Conservation (phyloP, 2,113 vertebrate species). For the Oryzias javanicus region DNA sequence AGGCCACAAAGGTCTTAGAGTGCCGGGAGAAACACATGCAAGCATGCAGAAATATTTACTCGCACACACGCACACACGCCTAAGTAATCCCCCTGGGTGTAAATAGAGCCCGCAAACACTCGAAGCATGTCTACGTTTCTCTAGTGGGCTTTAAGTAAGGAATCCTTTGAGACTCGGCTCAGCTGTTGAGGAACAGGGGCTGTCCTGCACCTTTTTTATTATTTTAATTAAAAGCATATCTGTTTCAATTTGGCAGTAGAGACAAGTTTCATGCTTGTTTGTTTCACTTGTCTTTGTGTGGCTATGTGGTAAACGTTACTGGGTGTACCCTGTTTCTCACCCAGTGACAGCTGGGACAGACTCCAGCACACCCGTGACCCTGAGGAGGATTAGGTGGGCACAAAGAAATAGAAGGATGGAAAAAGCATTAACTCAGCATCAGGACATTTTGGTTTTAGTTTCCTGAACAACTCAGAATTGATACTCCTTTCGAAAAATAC, state of each 20-base stretch:
- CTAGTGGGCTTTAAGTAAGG: slow-evolving; percentile 51
- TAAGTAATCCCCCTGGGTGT: slow-evolving; percentile 51
- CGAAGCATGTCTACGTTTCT: slow-evolving; percentile 63
- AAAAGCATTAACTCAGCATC: too few relatives aligned
- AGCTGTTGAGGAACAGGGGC: slow-evolving; percentile 47
- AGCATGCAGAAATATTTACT: slow-evolving; percentile 27
- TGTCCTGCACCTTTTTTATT: slow-evolving; percentile 15
- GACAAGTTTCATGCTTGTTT: background rate
- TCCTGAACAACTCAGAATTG: too few relatives aligned
- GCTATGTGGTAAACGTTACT: background rate
- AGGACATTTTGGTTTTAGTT: too few relatives aligned
- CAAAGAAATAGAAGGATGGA: too few relatives aligned
- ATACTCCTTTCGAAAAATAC: too few relatives aligned
- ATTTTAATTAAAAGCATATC: slow-evolving; percentile 8
- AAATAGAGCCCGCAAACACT: slow-evolving; percentile 54
- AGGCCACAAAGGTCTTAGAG: slow-evolving; percentile 51
- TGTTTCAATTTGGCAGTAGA: background rate
- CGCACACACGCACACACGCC: slow-evolving; percentile 19
- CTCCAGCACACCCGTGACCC: too few relatives aligned
- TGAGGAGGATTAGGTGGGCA: too few relatives aligned
- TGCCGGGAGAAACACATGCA: slow-evolving; percentile 49
- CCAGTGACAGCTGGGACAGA: too few relatives aligned
- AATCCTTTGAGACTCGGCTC: slow-evolving; percentile 40
- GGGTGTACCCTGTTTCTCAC: too few relatives aligned
- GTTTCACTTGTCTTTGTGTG: background rate